Evolutionary conservation across 2,113 vertebrate genomes (phyloP), one percentile per base, ranked within the genome.

Genomic region (Pseudonaja textilis): DNA sequence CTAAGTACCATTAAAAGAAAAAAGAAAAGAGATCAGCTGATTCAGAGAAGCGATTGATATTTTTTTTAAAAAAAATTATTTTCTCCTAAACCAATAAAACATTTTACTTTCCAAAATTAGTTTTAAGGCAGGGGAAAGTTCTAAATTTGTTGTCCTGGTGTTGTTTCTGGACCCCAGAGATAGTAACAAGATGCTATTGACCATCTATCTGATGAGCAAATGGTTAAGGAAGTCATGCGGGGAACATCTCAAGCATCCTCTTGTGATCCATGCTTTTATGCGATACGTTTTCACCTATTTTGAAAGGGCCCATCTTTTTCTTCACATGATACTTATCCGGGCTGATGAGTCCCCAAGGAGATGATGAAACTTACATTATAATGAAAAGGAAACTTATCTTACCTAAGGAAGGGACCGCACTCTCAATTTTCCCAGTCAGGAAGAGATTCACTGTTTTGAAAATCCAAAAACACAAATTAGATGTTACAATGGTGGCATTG

Each of bases 331-430:
- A 42, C 34, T 89, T 57, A 34, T 12, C 88, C 14, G 1, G 42
- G 56, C 22, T 81, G 20, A 39, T 88, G 8, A 88, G 12, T 6
- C n/a, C n/a, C n/a, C 12, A 85, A 57, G 9, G 94, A 59, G 23
- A 94, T 87, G 18, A 94, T 54, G 18, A 94, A 89, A n/a, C 10
- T 29, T 57, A 64, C 55, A 55, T 64, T 34, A 34, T 64, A 64
- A 52, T 74, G 22, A 64, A 85, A 92, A 90, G 86, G 3, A 29
- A 0, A 0, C 14, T 5, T 29, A 50, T 52, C 90, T 96, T 94
- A 98, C 98, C 98, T 95, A 98, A 93, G 56, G 97, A 98, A 18
- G 97, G 96, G 91, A 97, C 97, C 22, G 97, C 97, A 5, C 97
- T 97, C 95, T 98, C 97, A 90, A 96, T 97, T 93, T 97, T 97